Conservation (phyloP, 2,113 vertebrate genomes). For the Tautogolabrus adspersus region DNA sequence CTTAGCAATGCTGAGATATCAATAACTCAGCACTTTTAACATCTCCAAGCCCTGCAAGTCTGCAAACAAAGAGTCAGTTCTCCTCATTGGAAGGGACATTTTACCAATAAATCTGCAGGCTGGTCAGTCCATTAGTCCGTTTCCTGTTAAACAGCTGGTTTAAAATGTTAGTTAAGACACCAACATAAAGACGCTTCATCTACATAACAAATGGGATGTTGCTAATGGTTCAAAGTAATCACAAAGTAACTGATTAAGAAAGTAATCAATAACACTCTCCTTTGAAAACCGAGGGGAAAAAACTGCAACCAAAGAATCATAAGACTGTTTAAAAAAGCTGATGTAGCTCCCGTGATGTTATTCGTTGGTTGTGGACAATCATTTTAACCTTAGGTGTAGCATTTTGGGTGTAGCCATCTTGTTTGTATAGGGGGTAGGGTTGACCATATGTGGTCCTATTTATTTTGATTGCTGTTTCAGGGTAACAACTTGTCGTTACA, state of each 20-base stretch:
- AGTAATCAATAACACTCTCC: no score
- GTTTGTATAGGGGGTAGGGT: no score
- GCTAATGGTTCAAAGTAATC: not conserved
- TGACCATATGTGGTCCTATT: no score
- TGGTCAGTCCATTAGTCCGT: not conserved
- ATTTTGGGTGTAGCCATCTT: no score
- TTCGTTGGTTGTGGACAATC: no score
- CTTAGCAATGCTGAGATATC: not conserved
- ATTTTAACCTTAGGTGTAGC: no score
- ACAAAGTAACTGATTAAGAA: not conserved
- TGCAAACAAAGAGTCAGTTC: not conserved
- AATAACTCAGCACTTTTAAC: conserved; percentile 7
- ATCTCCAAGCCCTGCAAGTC: not conserved
- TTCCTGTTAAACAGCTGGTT: not conserved
- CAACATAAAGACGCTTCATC: not conserved
- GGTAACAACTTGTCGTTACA: no score
- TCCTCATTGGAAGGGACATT: not conserved
- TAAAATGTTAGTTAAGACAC: not conserved
- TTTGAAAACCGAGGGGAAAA: no score
- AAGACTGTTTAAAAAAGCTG: no score
- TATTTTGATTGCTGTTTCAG: no score
- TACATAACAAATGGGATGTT: not conserved
- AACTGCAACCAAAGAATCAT: no score
- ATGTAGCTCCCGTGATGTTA: no score
- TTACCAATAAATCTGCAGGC: conserved; percentile 3